A percentile compares a stretch with the other conserved stretches of the same genome.
Evolutionary conservation across 2,797 vertebrate species (phyloP).

Genomic region (Gymnocypris eckloni): DNA sequence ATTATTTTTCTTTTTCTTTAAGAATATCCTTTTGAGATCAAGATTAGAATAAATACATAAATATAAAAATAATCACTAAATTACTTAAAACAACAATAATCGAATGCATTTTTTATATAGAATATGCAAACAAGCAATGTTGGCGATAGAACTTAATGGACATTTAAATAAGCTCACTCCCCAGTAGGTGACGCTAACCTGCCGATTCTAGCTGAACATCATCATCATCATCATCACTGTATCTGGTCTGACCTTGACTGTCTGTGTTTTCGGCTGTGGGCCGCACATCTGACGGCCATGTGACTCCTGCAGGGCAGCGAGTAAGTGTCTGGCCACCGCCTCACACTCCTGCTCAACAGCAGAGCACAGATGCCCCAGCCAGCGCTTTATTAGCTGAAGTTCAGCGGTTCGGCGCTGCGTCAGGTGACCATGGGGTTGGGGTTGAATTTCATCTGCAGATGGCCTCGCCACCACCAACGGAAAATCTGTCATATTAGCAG

Average conservation of each 20-base stretch:
- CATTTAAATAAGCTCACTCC: background rate
- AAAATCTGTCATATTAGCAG: conserved; percentile 24
- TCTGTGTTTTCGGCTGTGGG: background rate
- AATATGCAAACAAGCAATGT: background rate
- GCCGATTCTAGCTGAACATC: background rate
- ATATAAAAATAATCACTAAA: no score
- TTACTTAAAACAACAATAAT: no score
- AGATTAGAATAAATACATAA: no score
- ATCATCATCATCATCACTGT: background rate
- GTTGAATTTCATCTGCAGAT: conserved; percentile 32
- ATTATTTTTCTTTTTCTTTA: no score
- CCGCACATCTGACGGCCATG: background rate
- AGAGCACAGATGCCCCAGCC: background rate
- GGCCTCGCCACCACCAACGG: background rate
- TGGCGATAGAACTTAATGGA: background rate
- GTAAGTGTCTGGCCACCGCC: background rate
- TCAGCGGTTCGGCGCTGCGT: background rate
- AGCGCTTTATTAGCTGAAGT: background rate
- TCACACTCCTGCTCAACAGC: background rate
- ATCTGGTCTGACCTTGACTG: background rate
- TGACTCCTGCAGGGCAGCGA: background rate
- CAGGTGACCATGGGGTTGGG: background rate
- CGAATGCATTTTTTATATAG: background rate
- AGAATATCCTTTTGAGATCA: no score
- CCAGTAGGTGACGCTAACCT: background rate